phyloP scores from a whole-genome alignment of 2,888 invertebrate genomes.

The Hyposoter didymator region DNA sequence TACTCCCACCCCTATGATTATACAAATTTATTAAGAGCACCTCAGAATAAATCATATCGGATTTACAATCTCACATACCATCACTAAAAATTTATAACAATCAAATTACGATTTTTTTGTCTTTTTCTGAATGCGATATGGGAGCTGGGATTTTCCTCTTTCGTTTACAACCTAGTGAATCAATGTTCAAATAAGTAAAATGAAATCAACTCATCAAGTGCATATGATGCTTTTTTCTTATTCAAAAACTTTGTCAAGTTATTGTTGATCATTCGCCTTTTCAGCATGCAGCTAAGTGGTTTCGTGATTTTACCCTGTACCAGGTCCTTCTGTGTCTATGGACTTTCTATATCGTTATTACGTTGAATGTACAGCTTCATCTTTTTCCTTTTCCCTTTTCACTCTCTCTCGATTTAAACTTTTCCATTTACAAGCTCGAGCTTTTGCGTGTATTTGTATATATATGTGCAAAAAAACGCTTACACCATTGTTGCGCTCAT shows the following conservation, averaged over 20 bases:
- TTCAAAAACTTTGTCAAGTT: neutral
- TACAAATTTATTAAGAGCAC: neutral
- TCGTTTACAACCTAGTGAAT: neutral
- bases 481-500: neutral
- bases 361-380: neutral
- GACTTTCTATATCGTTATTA: neutral
- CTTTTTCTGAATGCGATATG: too few relatives aligned
- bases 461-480: neutral
- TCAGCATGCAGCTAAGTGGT: neutral
- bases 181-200: neutral
- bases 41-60: neutral
- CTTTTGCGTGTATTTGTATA: neutral
- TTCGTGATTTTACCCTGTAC: neutral
- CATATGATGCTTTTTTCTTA: neutral
- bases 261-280: neutral
- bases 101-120: neutral
- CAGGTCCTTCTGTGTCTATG: neutral
- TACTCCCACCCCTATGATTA: neutral
- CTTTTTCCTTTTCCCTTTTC: neutral
- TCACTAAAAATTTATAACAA: neutral
- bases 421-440: neutral
- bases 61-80: slow-evolving; percentile 3
- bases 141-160: neutral
- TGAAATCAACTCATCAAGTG: neutral
- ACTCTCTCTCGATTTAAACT: neutral